phyloP scores from a whole-genome alignment of 2,888 invertebrate genomes.

The Chalcosyrphus nemorum region DNA sequence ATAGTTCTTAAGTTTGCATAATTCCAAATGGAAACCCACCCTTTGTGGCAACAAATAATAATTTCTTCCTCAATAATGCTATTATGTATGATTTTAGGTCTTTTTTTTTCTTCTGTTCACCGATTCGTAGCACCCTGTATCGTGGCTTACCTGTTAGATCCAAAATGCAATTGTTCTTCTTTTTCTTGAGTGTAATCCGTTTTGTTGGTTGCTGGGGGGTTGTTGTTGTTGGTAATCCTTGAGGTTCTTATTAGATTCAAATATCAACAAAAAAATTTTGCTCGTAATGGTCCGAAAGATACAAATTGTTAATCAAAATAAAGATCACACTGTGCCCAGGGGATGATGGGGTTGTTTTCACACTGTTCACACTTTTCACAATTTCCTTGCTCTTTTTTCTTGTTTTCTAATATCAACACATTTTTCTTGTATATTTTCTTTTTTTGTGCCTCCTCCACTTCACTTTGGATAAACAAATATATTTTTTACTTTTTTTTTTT shows the following conservation, averaged over 20 bases:
- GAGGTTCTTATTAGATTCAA: slow-evolving; percentile 1
- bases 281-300: slow-evolving; percentile 32
- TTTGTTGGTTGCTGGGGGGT: slow-evolving; percentile 7
- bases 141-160: slow-evolving; percentile 64
- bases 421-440: slow-evolving; percentile 29
- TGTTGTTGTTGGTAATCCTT: slow-evolving; percentile 17
- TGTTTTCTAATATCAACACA: slow-evolving; percentile 10
- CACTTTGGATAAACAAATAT: slow-evolving; percentile 32
- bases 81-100: slow-evolving; percentile 10
- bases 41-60: neutral
- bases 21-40: slow-evolving; percentile 18
- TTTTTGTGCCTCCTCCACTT: slow-evolving; percentile 13
- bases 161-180: slow-evolving; percentile 49
- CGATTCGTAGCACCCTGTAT: neutral
- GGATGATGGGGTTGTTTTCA: slow-evolving; percentile 29
- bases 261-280: neutral
- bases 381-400: neutral
- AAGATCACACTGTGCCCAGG: slow-evolving; percentile 34
- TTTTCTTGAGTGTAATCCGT: slow-evolving; percentile 59
- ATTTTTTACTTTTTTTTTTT: no score
- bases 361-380: slow-evolving; percentile 1
- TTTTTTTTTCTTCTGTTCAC: no score
- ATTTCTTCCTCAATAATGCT: slow-evolving; percentile 18
- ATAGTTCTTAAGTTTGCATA: slow-evolving; percentile 50
- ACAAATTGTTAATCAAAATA: neutral